These are phyloP conservation scores for Sipha flava DNA, from an alignment of 1,140 invertebrate genomes.

Conservation along the genomic window DNA sequence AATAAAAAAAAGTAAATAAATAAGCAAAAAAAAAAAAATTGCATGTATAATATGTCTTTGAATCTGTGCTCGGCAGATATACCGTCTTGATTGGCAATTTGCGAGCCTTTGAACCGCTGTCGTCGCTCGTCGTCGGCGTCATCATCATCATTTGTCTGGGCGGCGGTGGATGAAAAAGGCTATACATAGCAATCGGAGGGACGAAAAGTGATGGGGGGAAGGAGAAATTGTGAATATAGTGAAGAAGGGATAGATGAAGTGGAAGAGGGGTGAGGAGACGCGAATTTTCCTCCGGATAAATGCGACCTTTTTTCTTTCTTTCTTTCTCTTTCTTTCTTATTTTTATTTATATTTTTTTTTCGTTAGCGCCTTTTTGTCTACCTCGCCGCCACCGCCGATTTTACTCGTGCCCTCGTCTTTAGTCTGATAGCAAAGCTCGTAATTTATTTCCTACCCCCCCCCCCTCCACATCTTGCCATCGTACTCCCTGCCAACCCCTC, in stretches of 20 bases:
- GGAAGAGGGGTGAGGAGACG: not conserved
- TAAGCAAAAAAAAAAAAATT: not conserved
- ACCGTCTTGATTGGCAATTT: conserved; percentile 24
- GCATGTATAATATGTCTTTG: not conserved
- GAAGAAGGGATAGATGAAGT: not conserved
- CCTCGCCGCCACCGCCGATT: not conserved
- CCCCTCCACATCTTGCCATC: too few species aligned
- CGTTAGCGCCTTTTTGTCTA: conserved; percentile 1
- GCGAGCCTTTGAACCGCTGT: conserved; percentile 9
- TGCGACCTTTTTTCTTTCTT: not conserved
- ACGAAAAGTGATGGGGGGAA: not conserved
- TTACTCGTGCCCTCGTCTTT: not conserved
- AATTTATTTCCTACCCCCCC: conserved; percentile 4
- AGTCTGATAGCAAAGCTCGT: conserved; percentile 14
- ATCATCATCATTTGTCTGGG: not conserved
- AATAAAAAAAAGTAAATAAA: not conserved
- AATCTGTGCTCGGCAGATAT: not conserved
- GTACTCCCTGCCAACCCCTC: too few species aligned
- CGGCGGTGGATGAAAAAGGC: not conserved
- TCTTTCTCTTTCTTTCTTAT: not conserved
- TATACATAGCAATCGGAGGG: not conserved
- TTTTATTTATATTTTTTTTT: not conserved
- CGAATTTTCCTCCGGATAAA: conserved; percentile 15
- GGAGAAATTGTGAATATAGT: not conserved
- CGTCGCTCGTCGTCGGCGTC: not conserved